Conservation (phyloP, 2,797 vertebrate genomes). For the Manis pentadactyla region DNA sequence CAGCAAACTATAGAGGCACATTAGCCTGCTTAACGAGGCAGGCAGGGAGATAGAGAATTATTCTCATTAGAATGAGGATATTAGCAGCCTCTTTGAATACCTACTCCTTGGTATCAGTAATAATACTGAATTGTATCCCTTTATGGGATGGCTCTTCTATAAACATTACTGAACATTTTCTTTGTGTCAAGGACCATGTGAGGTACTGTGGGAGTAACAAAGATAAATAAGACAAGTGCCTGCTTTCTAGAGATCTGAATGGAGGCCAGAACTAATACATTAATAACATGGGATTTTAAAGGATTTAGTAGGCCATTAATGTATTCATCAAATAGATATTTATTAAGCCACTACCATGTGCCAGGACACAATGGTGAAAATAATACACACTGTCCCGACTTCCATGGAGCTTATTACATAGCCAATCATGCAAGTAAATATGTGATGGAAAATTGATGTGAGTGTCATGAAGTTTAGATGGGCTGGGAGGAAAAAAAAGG, state of each 20-base stretch:
- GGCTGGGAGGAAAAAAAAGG: background rate
- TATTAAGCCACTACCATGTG: background rate
- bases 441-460: background rate
- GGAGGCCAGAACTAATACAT: background rate
- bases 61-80: background rate
- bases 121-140: background rate
- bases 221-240: background rate
- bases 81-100: background rate
- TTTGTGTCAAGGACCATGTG: background rate
- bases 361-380: background rate
- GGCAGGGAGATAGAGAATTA: background rate
- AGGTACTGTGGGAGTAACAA: background rate
- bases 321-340: background rate
- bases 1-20: background rate
- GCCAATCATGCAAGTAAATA: constrained; percentile 17
- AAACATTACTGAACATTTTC: background rate
- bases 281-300: background rate
- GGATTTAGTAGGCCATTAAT: background rate
- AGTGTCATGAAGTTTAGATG: background rate
- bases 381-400: background rate
- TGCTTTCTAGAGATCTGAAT: constrained; percentile 11
- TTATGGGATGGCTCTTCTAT: background rate
- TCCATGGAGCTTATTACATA: background rate
- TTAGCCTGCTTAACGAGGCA: background rate
- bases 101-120: background rate